Evolutionary conservation across 2,888 invertebrate genomes (phyloP).

Genomic region (Lithophane semibrunnea): DNA sequence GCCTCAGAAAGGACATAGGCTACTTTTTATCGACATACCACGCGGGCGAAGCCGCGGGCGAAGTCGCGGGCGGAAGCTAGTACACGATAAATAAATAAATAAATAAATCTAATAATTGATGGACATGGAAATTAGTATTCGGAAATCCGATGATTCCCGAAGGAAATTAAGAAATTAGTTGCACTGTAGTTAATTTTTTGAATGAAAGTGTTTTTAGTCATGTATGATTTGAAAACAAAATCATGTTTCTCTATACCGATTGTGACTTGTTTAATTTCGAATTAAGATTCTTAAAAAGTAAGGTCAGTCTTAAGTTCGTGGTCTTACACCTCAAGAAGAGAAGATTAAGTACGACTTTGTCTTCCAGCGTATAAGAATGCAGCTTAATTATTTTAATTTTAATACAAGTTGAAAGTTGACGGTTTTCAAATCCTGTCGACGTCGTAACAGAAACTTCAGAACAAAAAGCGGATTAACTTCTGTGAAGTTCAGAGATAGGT

Average conservation of each 20-base stretch:
- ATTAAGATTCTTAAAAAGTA: neutral
- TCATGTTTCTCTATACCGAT: neutral
- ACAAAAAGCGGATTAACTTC: conserved; percentile 65
- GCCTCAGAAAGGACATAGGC: too few relatives aligned
- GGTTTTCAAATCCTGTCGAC: conserved; percentile 55
- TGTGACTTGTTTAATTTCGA: neutral
- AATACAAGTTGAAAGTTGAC: conserved; percentile 52
- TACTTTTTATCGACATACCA: too few relatives aligned
- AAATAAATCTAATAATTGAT: too few relatives aligned
- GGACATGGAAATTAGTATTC: too few relatives aligned
- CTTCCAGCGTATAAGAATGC: conserved; percentile 48
- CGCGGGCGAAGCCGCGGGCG: too few relatives aligned
- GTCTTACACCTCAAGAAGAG: conserved; percentile 2
- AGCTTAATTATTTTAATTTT: conserved; percentile 56
- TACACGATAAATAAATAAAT: too few relatives aligned
- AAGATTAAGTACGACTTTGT: conserved; percentile 16
- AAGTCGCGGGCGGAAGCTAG: too few relatives aligned
- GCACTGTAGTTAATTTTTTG: neutral
- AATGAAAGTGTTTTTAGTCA: neutral
- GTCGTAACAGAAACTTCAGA: conserved; percentile 46
- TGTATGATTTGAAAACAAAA: neutral
- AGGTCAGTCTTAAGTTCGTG: neutral
- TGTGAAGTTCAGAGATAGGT: conserved; percentile 59
- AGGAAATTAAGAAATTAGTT: too few relatives aligned
- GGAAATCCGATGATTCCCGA: too few relatives aligned